These are phyloP conservation scores for Noctua janthina DNA, from an alignment of 2,888 invertebrate species.

Conservation along the genomic window DNA sequence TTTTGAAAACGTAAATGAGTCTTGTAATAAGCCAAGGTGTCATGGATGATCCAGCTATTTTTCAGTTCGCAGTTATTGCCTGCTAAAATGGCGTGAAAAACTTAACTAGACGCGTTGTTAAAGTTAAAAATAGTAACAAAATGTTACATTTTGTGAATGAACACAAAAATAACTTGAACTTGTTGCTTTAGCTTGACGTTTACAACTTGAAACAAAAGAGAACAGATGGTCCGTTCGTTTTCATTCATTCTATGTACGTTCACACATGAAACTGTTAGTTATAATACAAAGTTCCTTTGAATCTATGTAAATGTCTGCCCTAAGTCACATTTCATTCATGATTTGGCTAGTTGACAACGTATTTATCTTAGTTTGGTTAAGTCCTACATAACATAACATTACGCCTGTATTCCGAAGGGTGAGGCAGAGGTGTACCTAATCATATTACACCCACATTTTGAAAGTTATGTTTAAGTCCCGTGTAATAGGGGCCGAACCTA, in stretches of 20 bases:
- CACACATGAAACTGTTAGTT: constrained; percentile 20
- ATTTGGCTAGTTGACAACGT: background rate
- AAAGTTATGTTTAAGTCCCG: no score
- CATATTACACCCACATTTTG: no score
- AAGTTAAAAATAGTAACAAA: constrained; percentile 2
- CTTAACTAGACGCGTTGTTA: background rate
- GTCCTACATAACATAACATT: background rate
- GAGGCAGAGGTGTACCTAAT: background rate
- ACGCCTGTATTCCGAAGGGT: background rate
- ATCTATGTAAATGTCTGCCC: background rate
- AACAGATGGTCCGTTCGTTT: constrained; percentile 38
- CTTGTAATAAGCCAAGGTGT: background rate
- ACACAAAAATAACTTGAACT: constrained; percentile 34
- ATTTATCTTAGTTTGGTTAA: background rate
- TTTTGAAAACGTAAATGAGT: background rate
- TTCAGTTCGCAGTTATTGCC: background rate
- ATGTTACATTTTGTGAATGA: constrained; percentile 29
- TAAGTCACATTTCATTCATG: constrained; percentile 12
- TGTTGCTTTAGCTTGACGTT: constrained; percentile 41
- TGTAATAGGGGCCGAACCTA: no score
- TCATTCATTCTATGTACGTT: constrained; percentile 40
- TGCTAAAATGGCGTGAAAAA: constrained; percentile 2
- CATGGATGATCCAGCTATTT: background rate
- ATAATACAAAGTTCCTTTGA: constrained; percentile 17
- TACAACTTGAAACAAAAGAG: constrained; percentile 46